A percentile compares a stretch with the other conserved stretches of the same genome.
phyloP scores from a whole-genome alignment of 2,888 invertebrate species.

The Criorhina ranunculi region DNA sequence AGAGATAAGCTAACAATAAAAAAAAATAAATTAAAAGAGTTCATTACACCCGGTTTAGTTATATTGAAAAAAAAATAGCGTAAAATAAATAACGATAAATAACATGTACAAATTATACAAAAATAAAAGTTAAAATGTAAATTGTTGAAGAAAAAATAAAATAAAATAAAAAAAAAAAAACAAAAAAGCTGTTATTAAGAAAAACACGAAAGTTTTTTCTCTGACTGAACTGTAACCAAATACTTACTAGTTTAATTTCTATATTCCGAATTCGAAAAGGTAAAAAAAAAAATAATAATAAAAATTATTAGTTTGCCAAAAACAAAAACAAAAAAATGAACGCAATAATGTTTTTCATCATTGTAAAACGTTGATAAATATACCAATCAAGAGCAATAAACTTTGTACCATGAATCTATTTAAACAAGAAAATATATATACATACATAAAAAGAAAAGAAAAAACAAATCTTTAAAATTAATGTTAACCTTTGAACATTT shows the following conservation, averaged over 20 bases:
- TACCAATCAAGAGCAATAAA: slow-evolving; percentile 75
- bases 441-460: slow-evolving; percentile 37
- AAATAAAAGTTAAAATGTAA: slow-evolving; percentile 55
- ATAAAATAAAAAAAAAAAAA: neutral
- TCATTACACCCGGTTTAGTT: slow-evolving; percentile 47
- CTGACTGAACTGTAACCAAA: slow-evolving; percentile 75
- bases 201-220: slow-evolving; percentile 64
- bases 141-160: slow-evolving; percentile 63
- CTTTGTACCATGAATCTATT: slow-evolving; percentile 75
- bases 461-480: slow-evolving; percentile 38
- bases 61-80: slow-evolving; percentile 37
- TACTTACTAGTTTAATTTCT: slow-evolving; percentile 73
- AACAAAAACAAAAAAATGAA: slow-evolving; percentile 16
- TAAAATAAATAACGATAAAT: slow-evolving; percentile 46
- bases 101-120: slow-evolving; percentile 75
- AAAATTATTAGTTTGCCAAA: slow-evolving; percentile 47
- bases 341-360: slow-evolving; percentile 46
- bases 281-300: slow-evolving; percentile 6
- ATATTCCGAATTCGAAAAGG: slow-evolving; percentile 23
- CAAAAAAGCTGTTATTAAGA: slow-evolving; percentile 61
- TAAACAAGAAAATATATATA: slow-evolving; percentile 38
- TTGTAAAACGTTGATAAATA: slow-evolving; percentile 48
- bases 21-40: slow-evolving; percentile 32
- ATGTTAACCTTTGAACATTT: slow-evolving; percentile 68
- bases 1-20: slow-evolving; percentile 38